phyloP scores from a whole-genome alignment of 2,113 vertebrate species.

The Carassius gibelio region DNA sequence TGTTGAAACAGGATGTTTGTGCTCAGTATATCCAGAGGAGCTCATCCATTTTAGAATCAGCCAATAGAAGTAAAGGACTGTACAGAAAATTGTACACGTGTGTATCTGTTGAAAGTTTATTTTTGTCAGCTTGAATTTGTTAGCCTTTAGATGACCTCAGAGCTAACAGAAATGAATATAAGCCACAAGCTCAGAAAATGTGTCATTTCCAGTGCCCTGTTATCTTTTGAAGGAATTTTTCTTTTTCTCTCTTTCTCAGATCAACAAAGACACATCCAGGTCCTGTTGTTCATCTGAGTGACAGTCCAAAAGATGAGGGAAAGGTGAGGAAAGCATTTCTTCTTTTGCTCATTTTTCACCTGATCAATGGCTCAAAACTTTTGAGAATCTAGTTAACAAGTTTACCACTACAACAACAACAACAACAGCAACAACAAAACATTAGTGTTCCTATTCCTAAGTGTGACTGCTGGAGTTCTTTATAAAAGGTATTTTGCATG shows the following conservation, averaged over 20 bases:
- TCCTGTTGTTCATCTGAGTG: constrained; percentile 96
- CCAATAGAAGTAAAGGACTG: background rate
- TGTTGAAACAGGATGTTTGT: background rate
- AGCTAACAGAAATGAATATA: background rate
- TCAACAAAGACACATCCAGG: constrained; percentile 97
- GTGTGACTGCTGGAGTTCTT: constrained; percentile 3
- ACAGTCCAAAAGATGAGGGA: constrained; percentile 96
- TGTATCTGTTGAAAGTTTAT: background rate
- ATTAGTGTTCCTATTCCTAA: background rate
- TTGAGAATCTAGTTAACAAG: background rate
- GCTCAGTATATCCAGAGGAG: background rate
- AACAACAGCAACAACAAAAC: background rate
- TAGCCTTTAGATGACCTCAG: background rate
- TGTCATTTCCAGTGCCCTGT: background rate
- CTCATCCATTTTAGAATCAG: background rate
- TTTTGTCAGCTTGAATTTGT: background rate
- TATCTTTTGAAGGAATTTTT: background rate
- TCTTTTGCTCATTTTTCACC: background rate
- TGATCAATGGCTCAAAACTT: background rate
- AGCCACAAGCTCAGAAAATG: background rate
- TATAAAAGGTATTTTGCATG: constrained; percentile 28
- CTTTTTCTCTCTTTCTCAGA: constrained; percentile 73
- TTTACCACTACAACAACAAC: background rate
- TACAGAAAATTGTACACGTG: background rate
- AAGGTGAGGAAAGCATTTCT: constrained; percentile 81